A percentile compares a stretch with the other conserved stretches of the same genome.
Evolutionary conservation across 2,888 invertebrate genomes (phyloP).

Genomic region (Pinctada fucata): DNA sequence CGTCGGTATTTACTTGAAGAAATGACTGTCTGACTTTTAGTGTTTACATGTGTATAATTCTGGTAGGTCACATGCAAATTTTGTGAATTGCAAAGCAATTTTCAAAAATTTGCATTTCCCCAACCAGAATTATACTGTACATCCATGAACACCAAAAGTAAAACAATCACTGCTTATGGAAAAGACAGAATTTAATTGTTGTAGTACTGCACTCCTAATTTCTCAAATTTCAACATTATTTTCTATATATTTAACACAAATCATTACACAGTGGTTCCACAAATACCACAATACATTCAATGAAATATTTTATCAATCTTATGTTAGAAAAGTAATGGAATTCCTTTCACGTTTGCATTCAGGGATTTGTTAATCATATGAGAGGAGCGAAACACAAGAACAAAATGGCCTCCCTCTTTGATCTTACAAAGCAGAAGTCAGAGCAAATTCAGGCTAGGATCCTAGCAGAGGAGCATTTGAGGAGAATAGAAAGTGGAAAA

Average conservation of each 20-base stretch:
- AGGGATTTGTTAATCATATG: conserved; percentile 69
- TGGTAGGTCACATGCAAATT: too few relatives aligned
- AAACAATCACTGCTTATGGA: not conserved
- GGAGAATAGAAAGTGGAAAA: conserved; percentile 56
- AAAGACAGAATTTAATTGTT: not conserved
- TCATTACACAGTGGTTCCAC: too few relatives aligned
- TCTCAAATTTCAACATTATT: not conserved
- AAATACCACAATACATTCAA: too few relatives aligned
- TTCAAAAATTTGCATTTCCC: too few relatives aligned
- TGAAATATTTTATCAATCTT: too few relatives aligned
- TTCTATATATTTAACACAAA: too few relatives aligned
- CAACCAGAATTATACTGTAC: too few relatives aligned
- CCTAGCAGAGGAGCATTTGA: conserved; percentile 67
- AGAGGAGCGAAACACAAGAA: conserved; percentile 60
- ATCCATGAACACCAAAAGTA: too few relatives aligned
- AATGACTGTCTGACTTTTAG: not conserved
- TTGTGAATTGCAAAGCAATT: too few relatives aligned
- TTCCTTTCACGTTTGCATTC: conserved; percentile 13
- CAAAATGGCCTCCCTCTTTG: conserved; percentile 61
- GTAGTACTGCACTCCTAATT: not conserved
- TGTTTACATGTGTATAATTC: too few relatives aligned
- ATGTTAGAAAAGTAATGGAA: not conserved
- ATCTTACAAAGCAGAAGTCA: conserved; percentile 54
- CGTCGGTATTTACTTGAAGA: not conserved
- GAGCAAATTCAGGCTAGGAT: conserved; percentile 57